Evolutionary conservation across 2,113 vertebrate species (phyloP), one percentile per base, ranked within the genome.

Genomic region (Hippocampus guttulatus): DNA sequence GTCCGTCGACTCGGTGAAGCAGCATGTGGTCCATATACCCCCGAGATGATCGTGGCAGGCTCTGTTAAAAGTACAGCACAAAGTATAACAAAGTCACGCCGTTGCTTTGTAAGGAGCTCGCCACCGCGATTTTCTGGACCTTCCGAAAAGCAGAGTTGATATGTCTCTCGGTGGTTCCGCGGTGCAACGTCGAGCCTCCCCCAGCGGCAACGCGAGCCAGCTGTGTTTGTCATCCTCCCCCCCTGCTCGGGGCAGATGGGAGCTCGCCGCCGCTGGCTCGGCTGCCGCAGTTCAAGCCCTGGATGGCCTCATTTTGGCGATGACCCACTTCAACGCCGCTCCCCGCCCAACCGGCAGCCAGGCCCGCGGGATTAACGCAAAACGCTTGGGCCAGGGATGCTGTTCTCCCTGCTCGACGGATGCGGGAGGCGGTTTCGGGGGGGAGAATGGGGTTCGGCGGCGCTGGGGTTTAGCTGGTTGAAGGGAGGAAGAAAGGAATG

Each of bases 261-360:
- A 33, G 75, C 71, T 57, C 68, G 60, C 55, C 10, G 51, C 69
- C 64, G 74, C 78, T 67, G 60, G 51, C 7, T 49, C 67, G 81
- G 74, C 69, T 67, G 73, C 78, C 68, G 41, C 67, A 70, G 83
- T 83, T 85, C 82, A 79, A 83, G 70, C 83, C 79, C 83, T 62
- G 63, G 58, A 16, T 87, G 86, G 69, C 83, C 87, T 90, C 68
- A 71, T 85, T 91, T 87, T 76, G 79, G 64, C 33, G 10, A 38
- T 89, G 89, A 90, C 89, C 90, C 76, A 90, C 75, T 91, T 92
- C 82, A 16, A 41, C 0, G 41, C 41, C 62, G 69, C 5, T 15
- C 1, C 64, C 49, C 6, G 47, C 78, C 66, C 66, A 60, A 75
- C 65, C 47, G 69, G 71, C 77, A 79, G 66, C 64, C 75, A 75